Evolutionary conservation across 2,888 invertebrate genomes (phyloP).

Genomic region (Blastobasis adustella): DNA sequence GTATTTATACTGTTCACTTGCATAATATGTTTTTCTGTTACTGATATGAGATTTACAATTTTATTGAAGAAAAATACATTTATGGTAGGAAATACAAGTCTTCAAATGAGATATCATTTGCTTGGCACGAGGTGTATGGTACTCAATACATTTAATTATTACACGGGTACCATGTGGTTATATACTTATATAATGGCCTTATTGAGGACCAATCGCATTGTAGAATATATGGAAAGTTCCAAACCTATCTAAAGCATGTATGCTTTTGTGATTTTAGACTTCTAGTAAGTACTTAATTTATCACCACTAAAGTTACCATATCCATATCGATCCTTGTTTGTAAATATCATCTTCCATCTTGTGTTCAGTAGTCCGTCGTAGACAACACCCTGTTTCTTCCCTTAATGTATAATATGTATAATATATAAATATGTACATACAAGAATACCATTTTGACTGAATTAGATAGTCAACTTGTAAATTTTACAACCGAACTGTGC

Average conservation of each 20-base stretch:
- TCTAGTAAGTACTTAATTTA: constrained; percentile 4
- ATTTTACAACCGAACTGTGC: constrained; percentile 39
- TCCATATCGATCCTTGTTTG: constrained; percentile 4
- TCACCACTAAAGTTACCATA: constrained; percentile 4
- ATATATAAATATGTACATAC: constrained; percentile 5
- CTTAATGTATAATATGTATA: constrained; percentile 3
- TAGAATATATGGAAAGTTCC: constrained; percentile 33
- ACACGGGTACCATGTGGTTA: too few species aligned
- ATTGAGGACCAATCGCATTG: constrained; percentile 59
- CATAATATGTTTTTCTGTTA: too few species aligned
- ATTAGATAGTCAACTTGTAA: constrained; percentile 37
- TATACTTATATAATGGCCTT: constrained; percentile 47
- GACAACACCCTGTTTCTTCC: not conserved
- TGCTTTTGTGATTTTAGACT: constrained; percentile 28
- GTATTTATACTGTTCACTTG: too few species aligned
- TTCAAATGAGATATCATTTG: too few species aligned
- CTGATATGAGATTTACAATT: too few species aligned
- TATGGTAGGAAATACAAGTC: too few species aligned
- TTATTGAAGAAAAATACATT: too few species aligned
- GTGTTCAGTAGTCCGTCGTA: constrained; percentile 35
- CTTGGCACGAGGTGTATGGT: too few species aligned
- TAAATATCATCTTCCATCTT: constrained; percentile 29
- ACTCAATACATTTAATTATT: too few species aligned
- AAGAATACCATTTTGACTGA: constrained; percentile 33
- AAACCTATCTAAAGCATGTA: constrained; percentile 32